Percentiles rank a stretch among this genome's conserved stretches.
phyloP scores from a whole-genome alignment of 2,888 invertebrate species.

The Melieria omissa region DNA sequence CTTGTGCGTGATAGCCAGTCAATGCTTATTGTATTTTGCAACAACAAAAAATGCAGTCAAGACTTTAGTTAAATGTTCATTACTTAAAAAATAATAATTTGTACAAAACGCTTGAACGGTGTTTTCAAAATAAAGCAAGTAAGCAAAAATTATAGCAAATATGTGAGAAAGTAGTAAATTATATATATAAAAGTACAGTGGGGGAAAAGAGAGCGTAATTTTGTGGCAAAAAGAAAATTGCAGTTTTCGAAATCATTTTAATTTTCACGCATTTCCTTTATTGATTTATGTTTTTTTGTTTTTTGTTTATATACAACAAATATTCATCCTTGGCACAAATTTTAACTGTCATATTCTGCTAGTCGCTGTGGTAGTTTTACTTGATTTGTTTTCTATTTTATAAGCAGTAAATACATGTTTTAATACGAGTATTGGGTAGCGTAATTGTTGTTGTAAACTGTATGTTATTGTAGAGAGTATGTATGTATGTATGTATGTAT shows the following conservation, averaged over 20 bases:
- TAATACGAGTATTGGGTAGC: not conserved
- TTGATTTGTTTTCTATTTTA: slow-evolving; percentile 28
- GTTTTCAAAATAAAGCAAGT: too few relatives aligned
- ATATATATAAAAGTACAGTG: not conserved
- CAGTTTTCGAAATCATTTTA: too few relatives aligned
- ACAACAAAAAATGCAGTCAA: too few relatives aligned
- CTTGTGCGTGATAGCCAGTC: too few relatives aligned
- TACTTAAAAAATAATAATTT: too few relatives aligned
- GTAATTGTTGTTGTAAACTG: not conserved
- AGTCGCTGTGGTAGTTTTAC: slow-evolving; percentile 26
- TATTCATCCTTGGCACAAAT: slow-evolving; percentile 43
- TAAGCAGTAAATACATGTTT: slow-evolving; percentile 29
- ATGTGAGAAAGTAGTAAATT: slow-evolving; percentile 12
- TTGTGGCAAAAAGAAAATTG: not conserved
- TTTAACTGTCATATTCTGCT: slow-evolving; percentile 32
- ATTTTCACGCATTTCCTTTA: too few relatives aligned
- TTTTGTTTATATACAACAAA: slow-evolving; percentile 40
- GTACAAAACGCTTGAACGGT: too few relatives aligned
- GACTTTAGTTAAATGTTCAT: too few relatives aligned
- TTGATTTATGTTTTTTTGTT: not conserved
- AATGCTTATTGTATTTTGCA: too few relatives aligned
- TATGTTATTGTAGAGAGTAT: slow-evolving; percentile 3
- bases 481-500: slow-evolving; percentile 13
- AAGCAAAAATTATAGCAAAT: too few relatives aligned
- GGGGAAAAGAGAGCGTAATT: not conserved